phyloP scores from a whole-genome alignment of 2,888 invertebrate species.

The Aproaerema taeniolella region DNA sequence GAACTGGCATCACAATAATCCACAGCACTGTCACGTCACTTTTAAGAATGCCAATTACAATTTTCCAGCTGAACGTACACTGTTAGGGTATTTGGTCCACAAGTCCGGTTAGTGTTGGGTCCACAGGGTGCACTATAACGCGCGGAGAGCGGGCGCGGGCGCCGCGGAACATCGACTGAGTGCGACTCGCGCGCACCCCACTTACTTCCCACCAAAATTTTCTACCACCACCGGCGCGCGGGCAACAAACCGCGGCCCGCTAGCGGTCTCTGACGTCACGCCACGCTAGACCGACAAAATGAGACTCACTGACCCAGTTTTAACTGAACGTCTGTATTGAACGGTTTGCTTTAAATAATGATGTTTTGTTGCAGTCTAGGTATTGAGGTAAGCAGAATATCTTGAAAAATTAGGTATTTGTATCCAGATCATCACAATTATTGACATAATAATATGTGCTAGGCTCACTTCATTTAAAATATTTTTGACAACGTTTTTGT shows the following conservation, averaged over 20 bases:
- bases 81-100: constrained; percentile 28
- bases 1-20: constrained; percentile 48
- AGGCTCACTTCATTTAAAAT: too few species aligned
- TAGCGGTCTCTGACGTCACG: constrained; percentile 10
- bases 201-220: constrained; percentile 73
- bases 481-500: too few species aligned
- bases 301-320: background rate
- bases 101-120: background rate
- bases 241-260: constrained; percentile 54
- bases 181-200: constrained; percentile 73
- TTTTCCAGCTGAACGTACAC: constrained; percentile 63
- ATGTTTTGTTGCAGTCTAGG: too few species aligned
- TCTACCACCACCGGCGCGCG: constrained; percentile 60
- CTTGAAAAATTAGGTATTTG: too few species aligned
- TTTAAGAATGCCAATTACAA: constrained; percentile 73
- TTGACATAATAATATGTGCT: too few species aligned
- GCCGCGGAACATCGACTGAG: constrained; percentile 60
- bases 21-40: constrained; percentile 62
- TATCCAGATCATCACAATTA: too few species aligned
- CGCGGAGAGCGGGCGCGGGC: constrained; percentile 48
- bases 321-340: too few species aligned
- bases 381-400: too few species aligned
- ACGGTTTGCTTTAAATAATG: too few species aligned
- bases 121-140: constrained; percentile 1
- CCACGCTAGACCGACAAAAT: background rate